Evolutionary conservation across 2,113 vertebrate genomes (phyloP), one percentile per base, ranked within the genome.

Genomic region (Shinisaurus crocodilurus): DNA sequence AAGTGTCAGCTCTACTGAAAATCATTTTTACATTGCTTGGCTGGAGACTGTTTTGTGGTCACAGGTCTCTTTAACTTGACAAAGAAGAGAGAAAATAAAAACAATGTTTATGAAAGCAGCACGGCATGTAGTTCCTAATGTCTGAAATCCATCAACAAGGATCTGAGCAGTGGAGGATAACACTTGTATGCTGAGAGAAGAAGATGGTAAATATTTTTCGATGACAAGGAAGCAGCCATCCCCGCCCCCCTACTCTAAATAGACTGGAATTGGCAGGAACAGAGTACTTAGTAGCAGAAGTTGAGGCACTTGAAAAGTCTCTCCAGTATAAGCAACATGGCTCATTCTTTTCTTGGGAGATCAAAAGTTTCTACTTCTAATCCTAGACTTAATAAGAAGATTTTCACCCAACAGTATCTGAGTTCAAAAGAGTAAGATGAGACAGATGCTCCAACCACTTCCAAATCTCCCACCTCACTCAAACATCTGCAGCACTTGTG

Each of bases 81-180:
- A n/a, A 82, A 37, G n/a, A 23, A 60, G 63, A 65, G 27, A 54
- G n/a, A 90, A 80, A 70, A 81, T 70, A 80, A 86, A 90, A 74
- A 8, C 34, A 65, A 65, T 48, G 43, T 65, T 87, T 87, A 75
- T 82, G 85, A 76, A 75, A 83, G 69, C 77, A 75, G 37, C 40
- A 82, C 25, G 43, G 77, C 43, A 85, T 81, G 57, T 37, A 29
- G 69, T 75, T 87, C 37, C 69, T 87, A 83, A 87, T 67, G 18
- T 76, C 70, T 88, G 70, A 83, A 83, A 88, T 65, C 57, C 80
- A 91, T 86, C 79, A 77, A 88, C 76, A 91, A 67, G 32, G n/a
- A 34, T 25, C 13, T 2, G 4, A 48, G 23, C n/a, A 37, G 57
- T 88, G 60, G 54, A n/a, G n/a, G 27, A 43, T 76, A 34, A 54